Base-by-base conservation (phyloP, 2,113 vertebrate species). In the Bettongia penicillata region DNA sequence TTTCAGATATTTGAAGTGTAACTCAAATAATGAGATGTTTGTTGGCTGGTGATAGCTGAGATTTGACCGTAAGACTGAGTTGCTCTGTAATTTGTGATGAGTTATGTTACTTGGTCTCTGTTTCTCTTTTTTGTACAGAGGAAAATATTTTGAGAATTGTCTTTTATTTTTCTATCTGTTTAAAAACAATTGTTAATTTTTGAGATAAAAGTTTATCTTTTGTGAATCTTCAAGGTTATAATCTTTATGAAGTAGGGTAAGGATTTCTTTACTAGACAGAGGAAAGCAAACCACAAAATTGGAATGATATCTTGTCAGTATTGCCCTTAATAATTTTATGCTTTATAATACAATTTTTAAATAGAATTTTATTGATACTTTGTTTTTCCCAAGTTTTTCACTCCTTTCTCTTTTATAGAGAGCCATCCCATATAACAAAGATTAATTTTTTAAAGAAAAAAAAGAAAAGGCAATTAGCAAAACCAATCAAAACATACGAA, bases 121-220 rank as follows among this genome's bases (percentile, higher is more conserved):
- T 51, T 92, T 55, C 24, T 23, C 37, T 93, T 94, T 93, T 91
- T 25, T 50, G 61, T 51, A 37, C 57, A 95, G 68, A 68, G 61
- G 31, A 68, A 68, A 48, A 14, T 90, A 95, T 93, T 93, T 68
- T 47, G 26, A 55, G 23, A 93, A 91, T 92, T 61, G 91, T 37
- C 49, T 95, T 94, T 96, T 93, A 92, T 57, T 68, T 68, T 68
- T 68, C 31, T 31, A 68, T 68, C 3, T 68, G 37, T 68, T 68
- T 68, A n/a, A 68, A n/a, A 68, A 68, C 28, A 57, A 26, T 68
- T 16, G 61, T 68, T 57, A 9, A 28, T 57, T 68, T 68, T n/a
- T 16, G 14, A 16, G 4, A 77, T 77, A 77, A n/a, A 77, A 31
- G 47, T 53, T 89, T 90, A 57, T 49, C 25, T 91, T 94, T 92